Percentiles rank a stretch among this genome's conserved stretches.
Conservation (phyloP, 2,797 vertebrate genomes). For the Morus bassanus region DNA sequence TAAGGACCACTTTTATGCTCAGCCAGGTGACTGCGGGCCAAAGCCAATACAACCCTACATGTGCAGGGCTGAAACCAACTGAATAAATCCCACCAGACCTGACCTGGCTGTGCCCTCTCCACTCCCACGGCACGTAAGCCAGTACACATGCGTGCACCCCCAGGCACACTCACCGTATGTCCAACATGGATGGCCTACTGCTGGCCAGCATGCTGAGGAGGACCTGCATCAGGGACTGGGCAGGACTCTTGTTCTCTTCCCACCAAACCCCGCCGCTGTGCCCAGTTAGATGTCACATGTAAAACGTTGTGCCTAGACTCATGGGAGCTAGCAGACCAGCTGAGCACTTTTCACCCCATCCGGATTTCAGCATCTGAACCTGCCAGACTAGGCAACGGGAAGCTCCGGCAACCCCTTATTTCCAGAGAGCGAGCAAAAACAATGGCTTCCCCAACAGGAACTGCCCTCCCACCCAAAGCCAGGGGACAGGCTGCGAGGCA, state of each 20-base stretch:
- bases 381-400: no score
- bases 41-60: fast-evolving
- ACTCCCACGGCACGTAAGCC: fast-evolving
- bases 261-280: not conserved
- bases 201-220: fast-evolving
- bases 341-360: not conserved
- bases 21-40: not conserved
- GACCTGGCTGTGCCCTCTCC: not conserved
- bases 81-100: not conserved
- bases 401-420: not conserved
- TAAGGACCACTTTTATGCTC: not conserved
- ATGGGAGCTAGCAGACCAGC: fast-evolving
- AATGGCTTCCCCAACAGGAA: not conserved
- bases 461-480: not conserved
- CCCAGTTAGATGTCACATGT: fast-evolving
- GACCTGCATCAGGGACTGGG: not conserved
- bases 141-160: no score
- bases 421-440: not conserved
- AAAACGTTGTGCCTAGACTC: not conserved
- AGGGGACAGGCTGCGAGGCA: not conserved
- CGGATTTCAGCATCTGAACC: not conserved
- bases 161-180: fast-evolving
- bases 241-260: not conserved
- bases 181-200: not conserved
- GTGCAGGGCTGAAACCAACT: not conserved